Evolutionary conservation across 2,888 invertebrate species (phyloP).

Genomic region (Neuroscelio doddi): DNA sequence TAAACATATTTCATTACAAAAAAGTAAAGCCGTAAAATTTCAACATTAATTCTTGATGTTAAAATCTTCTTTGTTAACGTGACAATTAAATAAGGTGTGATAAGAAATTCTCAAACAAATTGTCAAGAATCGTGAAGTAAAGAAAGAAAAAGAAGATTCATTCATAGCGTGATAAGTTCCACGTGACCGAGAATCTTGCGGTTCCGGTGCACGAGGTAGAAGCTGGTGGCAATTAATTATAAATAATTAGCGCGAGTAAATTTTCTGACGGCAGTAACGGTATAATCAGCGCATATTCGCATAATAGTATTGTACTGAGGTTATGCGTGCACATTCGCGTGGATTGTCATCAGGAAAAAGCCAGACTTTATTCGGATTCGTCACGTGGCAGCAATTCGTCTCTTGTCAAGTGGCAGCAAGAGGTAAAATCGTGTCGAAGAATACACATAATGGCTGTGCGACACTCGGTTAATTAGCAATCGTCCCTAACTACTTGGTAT

Average conservation of each 20-base stretch:
- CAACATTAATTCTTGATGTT: too few relatives aligned
- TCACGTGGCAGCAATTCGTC: too few relatives aligned
- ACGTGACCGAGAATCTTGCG: constrained; percentile 23
- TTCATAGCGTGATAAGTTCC: constrained; percentile 11
- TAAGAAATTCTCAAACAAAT: too few relatives aligned
- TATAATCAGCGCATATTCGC: constrained; percentile 48
- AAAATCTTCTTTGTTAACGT: too few relatives aligned
- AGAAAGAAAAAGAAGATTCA: constrained; percentile 11
- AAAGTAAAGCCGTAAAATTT: too few relatives aligned
- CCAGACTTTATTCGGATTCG: too few relatives aligned
- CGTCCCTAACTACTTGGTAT: background rate
- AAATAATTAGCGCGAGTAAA: constrained; percentile 65
- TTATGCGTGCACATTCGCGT: constrained; percentile 26
- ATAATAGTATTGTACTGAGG: constrained; percentile 27
- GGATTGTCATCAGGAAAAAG: too few relatives aligned
- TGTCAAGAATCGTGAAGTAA: too few relatives aligned
- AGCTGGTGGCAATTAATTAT: constrained; percentile 60
- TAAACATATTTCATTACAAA: too few relatives aligned
- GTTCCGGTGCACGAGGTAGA: constrained; percentile 23
- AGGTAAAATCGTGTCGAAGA: background rate
- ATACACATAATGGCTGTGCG: background rate
- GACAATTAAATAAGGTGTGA: too few relatives aligned
- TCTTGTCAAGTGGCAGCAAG: too few relatives aligned
- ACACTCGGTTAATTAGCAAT: constrained; percentile 14
- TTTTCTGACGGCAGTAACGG: constrained; percentile 56